These are phyloP conservation scores for Mionectes macconnelli DNA, from an alignment of 2,113 vertebrate genomes.

Conservation along the genomic window DNA sequence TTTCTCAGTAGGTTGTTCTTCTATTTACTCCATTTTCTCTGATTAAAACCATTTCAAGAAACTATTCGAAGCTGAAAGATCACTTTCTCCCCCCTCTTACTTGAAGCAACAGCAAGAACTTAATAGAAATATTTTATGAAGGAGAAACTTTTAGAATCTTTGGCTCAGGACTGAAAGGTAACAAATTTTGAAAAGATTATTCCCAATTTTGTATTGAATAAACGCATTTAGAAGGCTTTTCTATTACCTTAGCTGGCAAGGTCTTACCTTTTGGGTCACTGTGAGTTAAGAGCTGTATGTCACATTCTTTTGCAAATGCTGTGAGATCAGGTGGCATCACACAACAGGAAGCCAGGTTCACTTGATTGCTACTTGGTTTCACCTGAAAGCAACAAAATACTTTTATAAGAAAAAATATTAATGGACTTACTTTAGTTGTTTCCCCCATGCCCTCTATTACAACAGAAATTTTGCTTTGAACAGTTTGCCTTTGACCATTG, in stretches of 20 bases:
- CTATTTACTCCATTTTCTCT: neutral
- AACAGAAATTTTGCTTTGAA: neutral
- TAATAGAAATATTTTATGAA: neutral
- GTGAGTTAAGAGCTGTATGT: slow-evolving; percentile 96
- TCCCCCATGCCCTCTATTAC: neutral
- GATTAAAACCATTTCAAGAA: neutral
- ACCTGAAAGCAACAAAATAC: slow-evolving; percentile 76
- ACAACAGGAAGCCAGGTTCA: slow-evolving; percentile 97
- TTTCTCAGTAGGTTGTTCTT: neutral
- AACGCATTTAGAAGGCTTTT: neutral
- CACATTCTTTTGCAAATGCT: slow-evolving; percentile 94
- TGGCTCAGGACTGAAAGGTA: neutral
- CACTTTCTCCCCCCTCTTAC: neutral
- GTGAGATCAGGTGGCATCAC: slow-evolving; percentile 99
- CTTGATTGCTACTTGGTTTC: slow-evolving; percentile 97
- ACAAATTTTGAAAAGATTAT: neutral
- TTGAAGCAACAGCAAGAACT: neutral
- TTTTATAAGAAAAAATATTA: neutral
- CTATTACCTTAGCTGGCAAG: neutral
- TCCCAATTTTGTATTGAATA: neutral
- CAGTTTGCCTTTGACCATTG: neutral
- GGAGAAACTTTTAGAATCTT: neutral
- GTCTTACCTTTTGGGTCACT: slow-evolving; percentile 93
- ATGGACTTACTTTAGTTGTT: neutral
- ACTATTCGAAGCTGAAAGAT: neutral